Percentiles rank a stretch among this genome's conserved stretches.
phyloP scores from a whole-genome alignment of 2,888 invertebrate species.

The Macroteleia sp. region DNA sequence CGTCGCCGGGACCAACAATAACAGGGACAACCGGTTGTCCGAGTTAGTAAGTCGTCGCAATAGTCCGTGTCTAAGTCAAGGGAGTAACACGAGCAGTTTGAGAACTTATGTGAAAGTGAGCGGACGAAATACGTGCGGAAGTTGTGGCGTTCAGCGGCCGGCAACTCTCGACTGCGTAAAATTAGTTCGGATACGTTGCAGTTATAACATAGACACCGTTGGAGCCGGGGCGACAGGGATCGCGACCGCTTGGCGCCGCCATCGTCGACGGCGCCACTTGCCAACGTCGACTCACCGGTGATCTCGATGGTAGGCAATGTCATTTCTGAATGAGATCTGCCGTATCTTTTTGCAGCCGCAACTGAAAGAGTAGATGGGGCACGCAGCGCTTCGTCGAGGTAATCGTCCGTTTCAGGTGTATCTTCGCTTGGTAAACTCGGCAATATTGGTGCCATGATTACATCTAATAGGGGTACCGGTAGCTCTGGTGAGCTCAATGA shows the following conservation, averaged over 20 bases:
- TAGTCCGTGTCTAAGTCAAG: constrained; percentile 27
- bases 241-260: constrained; percentile 69
- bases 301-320: constrained; percentile 74
- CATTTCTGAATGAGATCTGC: constrained; percentile 78
- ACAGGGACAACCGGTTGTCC: not conserved
- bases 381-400: constrained; percentile 29
- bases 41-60: constrained; percentile 12
- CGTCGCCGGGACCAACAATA: not conserved
- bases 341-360: constrained; percentile 71
- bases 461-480: constrained; percentile 71
- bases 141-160: constrained; percentile 75
- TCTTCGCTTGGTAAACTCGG: constrained; percentile 67
- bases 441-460: constrained; percentile 56
- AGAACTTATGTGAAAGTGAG: constrained; percentile 77
- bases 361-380: constrained; percentile 28
- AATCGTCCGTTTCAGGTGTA: constrained; percentile 42
- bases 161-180: constrained; percentile 73
- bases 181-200: constrained; percentile 79
- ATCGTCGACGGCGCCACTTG: constrained; percentile 15
- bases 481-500: constrained; percentile 81
- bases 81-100: constrained; percentile 75
- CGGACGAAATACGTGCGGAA: constrained; percentile 75
- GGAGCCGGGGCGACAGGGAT: constrained; percentile 71
- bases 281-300: constrained; percentile 72
- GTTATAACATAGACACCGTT: constrained; percentile 76